Evolutionary conservation across 2,113 vertebrate species (phyloP).

Genomic region (Mesitornis unicolor): DNA sequence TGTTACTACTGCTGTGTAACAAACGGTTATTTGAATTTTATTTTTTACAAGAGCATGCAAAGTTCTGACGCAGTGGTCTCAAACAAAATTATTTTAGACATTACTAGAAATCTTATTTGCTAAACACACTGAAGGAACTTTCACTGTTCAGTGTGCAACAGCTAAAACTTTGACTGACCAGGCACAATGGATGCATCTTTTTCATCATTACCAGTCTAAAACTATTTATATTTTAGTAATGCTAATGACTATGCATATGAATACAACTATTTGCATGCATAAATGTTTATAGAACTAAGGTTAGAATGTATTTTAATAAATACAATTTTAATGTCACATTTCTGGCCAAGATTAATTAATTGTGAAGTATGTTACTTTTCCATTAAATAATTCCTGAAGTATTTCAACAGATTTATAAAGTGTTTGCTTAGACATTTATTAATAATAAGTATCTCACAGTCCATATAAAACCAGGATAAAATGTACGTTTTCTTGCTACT

Average conservation of each 20-base stretch:
- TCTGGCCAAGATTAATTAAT: background rate
- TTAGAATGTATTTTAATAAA: background rate
- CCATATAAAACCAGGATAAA: background rate
- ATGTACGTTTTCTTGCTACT: background rate
- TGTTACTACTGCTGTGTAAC: background rate
- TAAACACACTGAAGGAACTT: background rate
- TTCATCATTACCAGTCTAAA: background rate
- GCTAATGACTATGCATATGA: background rate
- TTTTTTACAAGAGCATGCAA: background rate
- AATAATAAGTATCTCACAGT: background rate
- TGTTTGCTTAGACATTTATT: background rate
- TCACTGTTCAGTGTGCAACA: background rate
- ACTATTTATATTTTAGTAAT: background rate
- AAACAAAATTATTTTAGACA: background rate
- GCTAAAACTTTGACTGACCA: background rate
- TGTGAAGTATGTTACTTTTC: background rate
- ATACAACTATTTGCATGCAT: background rate
- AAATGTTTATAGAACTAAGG: background rate
- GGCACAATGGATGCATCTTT: background rate
- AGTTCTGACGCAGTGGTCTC: background rate
- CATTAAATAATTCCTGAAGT: background rate
- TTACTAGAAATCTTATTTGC: background rate
- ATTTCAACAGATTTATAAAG: background rate
- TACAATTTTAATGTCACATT: background rate
- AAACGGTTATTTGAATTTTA: conserved; percentile 3